These are phyloP conservation scores for Pomatorhinus ruficollis DNA, from an alignment of 2,113 vertebrate species.

Conservation along the genomic window DNA sequence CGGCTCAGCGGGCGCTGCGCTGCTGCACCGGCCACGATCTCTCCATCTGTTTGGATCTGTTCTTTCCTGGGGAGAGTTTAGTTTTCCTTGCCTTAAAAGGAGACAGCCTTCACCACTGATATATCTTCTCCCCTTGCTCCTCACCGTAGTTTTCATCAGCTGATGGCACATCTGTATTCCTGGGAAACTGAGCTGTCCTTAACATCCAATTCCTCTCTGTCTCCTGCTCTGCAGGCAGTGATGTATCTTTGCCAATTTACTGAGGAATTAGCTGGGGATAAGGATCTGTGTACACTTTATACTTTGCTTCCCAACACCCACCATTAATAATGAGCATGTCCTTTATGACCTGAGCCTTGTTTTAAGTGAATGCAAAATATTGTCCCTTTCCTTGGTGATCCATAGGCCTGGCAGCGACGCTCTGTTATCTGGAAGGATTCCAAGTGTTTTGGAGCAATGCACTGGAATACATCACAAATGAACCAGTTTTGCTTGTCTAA, in stretches of 20 bases:
- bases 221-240: slow-evolving; percentile 26
- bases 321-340: slow-evolving; percentile 46
- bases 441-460: slow-evolving; percentile 34
- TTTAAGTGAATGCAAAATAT: slow-evolving; percentile 27
- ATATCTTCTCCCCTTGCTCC: background rate
- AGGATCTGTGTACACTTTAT: slow-evolving; percentile 39
- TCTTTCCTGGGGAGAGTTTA: background rate
- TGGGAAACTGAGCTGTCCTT: background rate
- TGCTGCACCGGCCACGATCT: background rate
- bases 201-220: slow-evolving; percentile 51
- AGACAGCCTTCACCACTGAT: slow-evolving; percentile 5
- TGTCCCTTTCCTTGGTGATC: slow-evolving; percentile 16
- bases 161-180: slow-evolving; percentile 53
- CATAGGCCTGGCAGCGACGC: background rate
- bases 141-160: background rate
- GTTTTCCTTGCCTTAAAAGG: slow-evolving; percentile 48
- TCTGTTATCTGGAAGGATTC: slow-evolving; percentile 4
- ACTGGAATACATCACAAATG: slow-evolving; percentile 27
- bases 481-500: slow-evolving; percentile 37
- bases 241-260: slow-evolving; percentile 47
- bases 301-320: slow-evolving; percentile 19
- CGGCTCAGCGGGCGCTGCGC: rapidly evolving
- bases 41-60: background rate
- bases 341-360: slow-evolving; percentile 24
- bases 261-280: slow-evolving; percentile 53